Base-by-base conservation (phyloP, 2,888 invertebrate genomes). In the Conops quadrifasciatus region DNA sequence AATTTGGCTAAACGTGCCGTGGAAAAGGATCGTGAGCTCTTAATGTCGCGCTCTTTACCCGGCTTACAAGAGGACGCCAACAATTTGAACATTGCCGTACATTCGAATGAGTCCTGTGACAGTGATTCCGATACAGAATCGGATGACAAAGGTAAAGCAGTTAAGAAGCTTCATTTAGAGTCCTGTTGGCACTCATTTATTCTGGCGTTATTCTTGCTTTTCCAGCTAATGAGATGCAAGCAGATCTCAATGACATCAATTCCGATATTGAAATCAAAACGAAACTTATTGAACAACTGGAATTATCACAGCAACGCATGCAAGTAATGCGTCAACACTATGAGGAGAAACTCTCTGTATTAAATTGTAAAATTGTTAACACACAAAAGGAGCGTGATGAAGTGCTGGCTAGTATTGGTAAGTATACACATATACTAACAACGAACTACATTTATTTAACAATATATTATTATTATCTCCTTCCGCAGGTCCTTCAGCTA, bases 251-350 rank as follows among this genome's bases (percentile, higher is more conserved):
- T 16, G 93, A 94, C 13, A 87, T 98, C 19, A 96, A 95, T 71
- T 94, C 94, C 62, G 96, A 98, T 85, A 98, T 98, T 76, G 94
- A 94, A 82, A 93, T 97, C 70, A 98, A 98, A 84, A 94, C 97
- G 77, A 93, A 95, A 71, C 88, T 98, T 59, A 97, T 99, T 75
- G 96, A 96, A 80, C 96, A 98, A 81, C 86, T 98, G 76, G 98
- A 98, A 84, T 87, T 92, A 71, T 95, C 95, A 0, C 96, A 98
- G 83, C 89, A 93, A 68, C 88, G 96, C 63, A 89, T 98, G 82
- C 92, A 94, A 67, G 90, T 93, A 0, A 91, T 98, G 89, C 90
- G 93, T 72, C 90, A 91, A 75, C 96, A 97, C 82, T 98, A 98
- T 86, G 98, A 98, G 86, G 94, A 95, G 73, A 94, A 98, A 80